Percentiles rank a stretch among this genome's conserved stretches.
These are phyloP conservation scores for Lacerta viridis DNA, from an alignment of 2,797 vertebrate species.

Conservation along the genomic window DNA sequence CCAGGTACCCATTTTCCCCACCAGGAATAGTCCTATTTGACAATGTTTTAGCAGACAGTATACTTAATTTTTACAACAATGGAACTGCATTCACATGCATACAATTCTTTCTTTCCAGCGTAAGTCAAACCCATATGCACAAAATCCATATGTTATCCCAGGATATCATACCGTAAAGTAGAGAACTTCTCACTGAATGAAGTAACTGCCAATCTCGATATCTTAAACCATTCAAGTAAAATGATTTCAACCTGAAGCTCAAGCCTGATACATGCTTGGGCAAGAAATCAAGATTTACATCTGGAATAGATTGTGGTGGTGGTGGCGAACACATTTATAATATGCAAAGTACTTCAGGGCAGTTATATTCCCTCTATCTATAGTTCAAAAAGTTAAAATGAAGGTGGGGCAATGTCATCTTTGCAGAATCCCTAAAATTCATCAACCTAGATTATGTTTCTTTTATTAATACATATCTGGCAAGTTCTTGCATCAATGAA, in stretches of 20 bases:
- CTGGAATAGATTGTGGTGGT: neutral
- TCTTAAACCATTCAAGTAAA: neutral
- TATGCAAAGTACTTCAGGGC: neutral
- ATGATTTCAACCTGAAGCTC: neutral
- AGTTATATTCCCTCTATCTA: neutral
- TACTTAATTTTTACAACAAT: slow-evolving; percentile 15
- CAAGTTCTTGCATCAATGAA: slow-evolving; percentile 42
- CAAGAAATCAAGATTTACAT: neutral
- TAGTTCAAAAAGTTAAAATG: neutral
- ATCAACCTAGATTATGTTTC: neutral
- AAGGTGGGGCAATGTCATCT: neutral
- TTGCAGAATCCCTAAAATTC: neutral
- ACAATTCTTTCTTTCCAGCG: neutral
- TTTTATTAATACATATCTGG: slow-evolving; percentile 23
- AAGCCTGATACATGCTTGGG: neutral
- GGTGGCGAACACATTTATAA: neutral
- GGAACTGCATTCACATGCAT: neutral
- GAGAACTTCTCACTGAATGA: neutral
- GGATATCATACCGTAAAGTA: neutral
- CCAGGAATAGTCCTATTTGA: slow-evolving; percentile 33
- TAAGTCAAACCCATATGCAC: neutral
- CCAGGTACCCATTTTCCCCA: neutral
- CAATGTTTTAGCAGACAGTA: neutral
- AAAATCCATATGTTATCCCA: neutral
- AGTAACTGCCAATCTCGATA: neutral